phyloP scores from a whole-genome alignment of 2,888 invertebrate genomes.

The Diadegma fenestrale region DNA sequence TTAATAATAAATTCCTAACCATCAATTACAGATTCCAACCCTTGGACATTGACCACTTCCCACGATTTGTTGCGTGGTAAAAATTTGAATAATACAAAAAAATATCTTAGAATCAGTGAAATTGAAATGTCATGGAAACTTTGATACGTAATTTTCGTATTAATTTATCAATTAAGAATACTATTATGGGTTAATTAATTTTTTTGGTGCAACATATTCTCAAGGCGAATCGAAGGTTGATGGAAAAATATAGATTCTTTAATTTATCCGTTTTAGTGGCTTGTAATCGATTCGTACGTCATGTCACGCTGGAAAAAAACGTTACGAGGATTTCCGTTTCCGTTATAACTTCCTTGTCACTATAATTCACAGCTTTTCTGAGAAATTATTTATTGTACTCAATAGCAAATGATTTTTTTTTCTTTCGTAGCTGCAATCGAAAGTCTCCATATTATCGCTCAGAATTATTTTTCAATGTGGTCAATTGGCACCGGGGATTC shows the following conservation, averaged over 20 bases:
- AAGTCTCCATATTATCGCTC: slow-evolving; percentile 2
- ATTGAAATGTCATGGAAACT: background rate
- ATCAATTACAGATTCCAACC: background rate
- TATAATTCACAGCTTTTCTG: background rate
- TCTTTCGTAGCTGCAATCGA: slow-evolving; percentile 4
- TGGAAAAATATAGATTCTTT: background rate
- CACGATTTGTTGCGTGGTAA: background rate
- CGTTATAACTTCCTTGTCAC: slow-evolving; percentile 28
- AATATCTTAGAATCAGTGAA: background rate
- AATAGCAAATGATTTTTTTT: background rate
- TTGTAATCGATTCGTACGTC: background rate
- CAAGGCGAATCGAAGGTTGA: background rate
- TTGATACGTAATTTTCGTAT: background rate
- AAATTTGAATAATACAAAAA: background rate
- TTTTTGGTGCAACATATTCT: background rate
- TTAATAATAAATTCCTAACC: background rate
- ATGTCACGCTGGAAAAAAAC: background rate
- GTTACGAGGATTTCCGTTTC: slow-evolving; percentile 24
- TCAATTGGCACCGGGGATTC: background rate
- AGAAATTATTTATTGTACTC: background rate
- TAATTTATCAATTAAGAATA: background rate
- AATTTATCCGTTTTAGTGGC: background rate
- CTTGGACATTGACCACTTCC: background rate
- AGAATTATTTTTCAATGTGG: background rate
- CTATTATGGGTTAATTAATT: background rate